Conservation (phyloP, 2,888 invertebrate genomes). For the Acanthococcus lagerstroemiae region DNA sequence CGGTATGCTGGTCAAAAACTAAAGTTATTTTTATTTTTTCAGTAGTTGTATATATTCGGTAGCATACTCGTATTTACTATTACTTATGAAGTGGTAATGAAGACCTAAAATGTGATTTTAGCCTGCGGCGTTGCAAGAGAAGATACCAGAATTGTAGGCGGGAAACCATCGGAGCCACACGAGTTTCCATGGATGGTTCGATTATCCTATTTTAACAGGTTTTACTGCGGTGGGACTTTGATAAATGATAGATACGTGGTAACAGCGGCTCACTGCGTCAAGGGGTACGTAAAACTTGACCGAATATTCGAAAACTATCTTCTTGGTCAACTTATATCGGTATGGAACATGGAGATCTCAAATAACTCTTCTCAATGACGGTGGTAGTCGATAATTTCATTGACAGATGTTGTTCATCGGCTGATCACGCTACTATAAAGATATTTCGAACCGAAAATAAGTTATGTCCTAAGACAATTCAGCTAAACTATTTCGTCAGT, state of each 20-base stretch:
- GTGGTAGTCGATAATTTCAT: too few species aligned
- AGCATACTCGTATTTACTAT: too few species aligned
- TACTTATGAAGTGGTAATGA: conserved; percentile 11
- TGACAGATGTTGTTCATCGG: too few species aligned
- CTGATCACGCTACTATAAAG: too few species aligned
- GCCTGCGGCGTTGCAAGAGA: conserved; percentile 71
- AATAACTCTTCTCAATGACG: too few species aligned
- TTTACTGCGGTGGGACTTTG: conserved; percentile 80
- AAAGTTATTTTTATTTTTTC: background rate
- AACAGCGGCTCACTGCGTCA: conserved; percentile 81
- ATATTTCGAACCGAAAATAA: too few species aligned
- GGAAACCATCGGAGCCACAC: conserved; percentile 60
- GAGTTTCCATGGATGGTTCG: conserved; percentile 86
- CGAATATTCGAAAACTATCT: too few species aligned
- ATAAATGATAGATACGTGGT: conserved; percentile 80
- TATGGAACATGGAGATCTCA: too few species aligned
- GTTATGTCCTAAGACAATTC: too few species aligned
- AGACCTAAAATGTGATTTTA: conserved; percentile 10
- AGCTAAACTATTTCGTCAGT: too few species aligned
- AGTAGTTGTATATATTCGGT: background rate
- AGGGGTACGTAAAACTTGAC: conserved; percentile 55
- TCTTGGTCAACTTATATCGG: too few species aligned
- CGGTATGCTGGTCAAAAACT: too few species aligned
- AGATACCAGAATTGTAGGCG: conserved; percentile 71
- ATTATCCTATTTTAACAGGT: conserved; percentile 73